Evolutionary conservation across 2,797 vertebrate genomes (phyloP).

Genomic region (Parotocinclus haroldoi): DNA sequence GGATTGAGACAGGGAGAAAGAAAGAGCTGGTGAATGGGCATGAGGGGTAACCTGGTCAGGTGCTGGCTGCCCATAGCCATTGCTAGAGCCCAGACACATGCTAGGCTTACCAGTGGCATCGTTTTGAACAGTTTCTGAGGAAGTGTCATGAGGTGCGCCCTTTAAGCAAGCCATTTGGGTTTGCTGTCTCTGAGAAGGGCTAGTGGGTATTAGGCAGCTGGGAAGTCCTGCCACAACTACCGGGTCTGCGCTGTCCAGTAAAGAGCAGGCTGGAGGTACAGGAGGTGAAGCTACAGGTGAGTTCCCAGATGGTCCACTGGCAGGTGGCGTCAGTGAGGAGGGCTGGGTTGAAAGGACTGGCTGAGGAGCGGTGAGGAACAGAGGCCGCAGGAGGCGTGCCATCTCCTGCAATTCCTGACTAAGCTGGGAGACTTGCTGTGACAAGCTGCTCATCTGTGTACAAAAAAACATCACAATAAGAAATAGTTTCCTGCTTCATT

Average conservation of each 20-base stretch:
- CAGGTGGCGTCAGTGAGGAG: constrained; percentile 58
- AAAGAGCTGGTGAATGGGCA: constrained; percentile 62
- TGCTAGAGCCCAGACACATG: constrained; percentile 42
- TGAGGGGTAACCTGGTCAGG: constrained; percentile 56
- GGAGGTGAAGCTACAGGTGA: constrained; percentile 33
- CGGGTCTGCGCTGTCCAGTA: constrained; percentile 64
- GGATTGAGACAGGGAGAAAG: constrained; percentile 65
- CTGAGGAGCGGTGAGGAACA: constrained; percentile 64
- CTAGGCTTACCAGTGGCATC: constrained; percentile 22
- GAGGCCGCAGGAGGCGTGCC: constrained; percentile 71
- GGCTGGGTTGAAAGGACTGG: constrained; percentile 57
- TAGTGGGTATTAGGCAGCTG: constrained; percentile 67
- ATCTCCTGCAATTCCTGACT: constrained; percentile 79
- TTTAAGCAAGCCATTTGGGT: constrained; percentile 28
- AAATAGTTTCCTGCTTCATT: background rate
- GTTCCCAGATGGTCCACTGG: constrained; percentile 50
- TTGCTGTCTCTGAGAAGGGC: constrained; percentile 51
- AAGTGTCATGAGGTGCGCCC: constrained; percentile 17
- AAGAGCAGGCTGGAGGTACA: constrained; percentile 48
- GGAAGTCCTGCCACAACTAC: constrained; percentile 56
- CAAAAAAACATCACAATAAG: constrained; percentile 5
- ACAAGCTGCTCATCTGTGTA: constrained; percentile 72
- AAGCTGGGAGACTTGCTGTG: constrained; percentile 74
- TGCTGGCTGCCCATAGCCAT: constrained; percentile 44
- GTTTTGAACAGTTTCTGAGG: constrained; percentile 33